Percentiles rank a stretch among this genome's conserved stretches.
Conservation (phyloP, 2,797 vertebrate species). For the Peromyscus nudipes region DNA sequence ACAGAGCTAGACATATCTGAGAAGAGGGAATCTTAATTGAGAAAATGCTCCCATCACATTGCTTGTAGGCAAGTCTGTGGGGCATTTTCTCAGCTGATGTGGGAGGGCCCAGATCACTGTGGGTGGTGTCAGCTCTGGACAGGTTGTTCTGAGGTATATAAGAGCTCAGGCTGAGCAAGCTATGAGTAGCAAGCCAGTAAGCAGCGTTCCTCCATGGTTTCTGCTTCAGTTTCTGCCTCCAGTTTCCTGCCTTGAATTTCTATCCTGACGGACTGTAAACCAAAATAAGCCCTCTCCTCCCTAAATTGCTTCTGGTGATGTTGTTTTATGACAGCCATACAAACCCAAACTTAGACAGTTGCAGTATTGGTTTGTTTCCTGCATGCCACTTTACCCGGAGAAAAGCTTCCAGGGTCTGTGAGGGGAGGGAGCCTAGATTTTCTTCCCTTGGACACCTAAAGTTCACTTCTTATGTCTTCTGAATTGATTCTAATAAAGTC, state of each 20-base stretch:
- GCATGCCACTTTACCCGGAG: not conserved
- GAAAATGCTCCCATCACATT: not conserved
- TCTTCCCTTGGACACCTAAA: slow-evolving; percentile 61
- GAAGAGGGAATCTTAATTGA: not conserved
- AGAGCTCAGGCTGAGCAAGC: not conserved
- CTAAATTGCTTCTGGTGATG: not conserved
- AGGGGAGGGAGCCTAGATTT: slow-evolving; percentile 47
- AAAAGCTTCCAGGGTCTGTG: slow-evolving; percentile 65
- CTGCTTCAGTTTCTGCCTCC: not conserved
- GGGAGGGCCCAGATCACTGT: not conserved
- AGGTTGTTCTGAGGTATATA: not conserved
- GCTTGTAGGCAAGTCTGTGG: not conserved
- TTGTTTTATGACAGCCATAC: not conserved
- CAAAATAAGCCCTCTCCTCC: not conserved
- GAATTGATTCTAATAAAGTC: slow-evolving; percentile 57
- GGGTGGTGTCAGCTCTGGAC: not conserved
- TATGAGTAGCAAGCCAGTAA: not conserved
- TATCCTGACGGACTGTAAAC: not conserved
- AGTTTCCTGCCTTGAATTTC: not conserved
- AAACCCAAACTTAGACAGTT: not conserved
- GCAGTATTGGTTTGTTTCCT: not conserved
- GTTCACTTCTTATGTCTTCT: slow-evolving; percentile 60
- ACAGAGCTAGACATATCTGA: not conserved
- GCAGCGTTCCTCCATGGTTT: not conserved
- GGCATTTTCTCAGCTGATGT: not conserved